phyloP scores from a whole-genome alignment of 2,113 vertebrate species.

The Oxyura jamaicensis region DNA sequence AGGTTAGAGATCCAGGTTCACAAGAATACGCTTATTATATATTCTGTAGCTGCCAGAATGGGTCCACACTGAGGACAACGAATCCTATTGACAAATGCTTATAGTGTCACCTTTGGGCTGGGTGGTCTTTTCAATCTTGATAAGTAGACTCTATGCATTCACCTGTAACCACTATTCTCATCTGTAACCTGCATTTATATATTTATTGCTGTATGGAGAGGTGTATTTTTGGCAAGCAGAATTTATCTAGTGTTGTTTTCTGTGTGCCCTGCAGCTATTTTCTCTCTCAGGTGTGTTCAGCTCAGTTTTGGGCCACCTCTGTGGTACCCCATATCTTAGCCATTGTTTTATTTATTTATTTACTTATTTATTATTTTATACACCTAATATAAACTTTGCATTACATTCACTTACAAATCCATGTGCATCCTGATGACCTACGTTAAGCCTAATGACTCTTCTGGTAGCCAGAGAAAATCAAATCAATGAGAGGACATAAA shows the following conservation, averaged over 20 bases:
- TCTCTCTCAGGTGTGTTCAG: not conserved
- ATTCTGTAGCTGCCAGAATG: fast-evolving
- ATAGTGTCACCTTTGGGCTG: not conserved
- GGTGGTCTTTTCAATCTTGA: not conserved
- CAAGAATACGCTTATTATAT: not conserved
- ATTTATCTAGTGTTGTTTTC: not conserved
- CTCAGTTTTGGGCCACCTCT: not conserved
- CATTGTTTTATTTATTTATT: not conserved
- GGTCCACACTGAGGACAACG: not conserved
- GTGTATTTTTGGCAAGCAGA: not conserved
- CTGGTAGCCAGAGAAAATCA: slow-evolving; percentile 11
- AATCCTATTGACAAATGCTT: fast-evolving
- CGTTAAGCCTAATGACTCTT: slow-evolving; percentile 11
- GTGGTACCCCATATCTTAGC: not conserved
- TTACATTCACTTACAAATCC: not conserved
- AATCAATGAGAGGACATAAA: not conserved
- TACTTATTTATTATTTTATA: not conserved
- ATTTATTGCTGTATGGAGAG: not conserved
- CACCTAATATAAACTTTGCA: not conserved
- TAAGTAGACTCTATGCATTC: not conserved
- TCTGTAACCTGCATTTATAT: not conserved
- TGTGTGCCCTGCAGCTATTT: not conserved
- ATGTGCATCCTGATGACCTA: not conserved
- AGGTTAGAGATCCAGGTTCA: not conserved
- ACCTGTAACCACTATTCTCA: not conserved